Percentiles rank a stretch among this genome's conserved stretches.
Evolutionary conservation across 2,888 invertebrate species (phyloP).

Genomic region (Tenthredo notha): DNA sequence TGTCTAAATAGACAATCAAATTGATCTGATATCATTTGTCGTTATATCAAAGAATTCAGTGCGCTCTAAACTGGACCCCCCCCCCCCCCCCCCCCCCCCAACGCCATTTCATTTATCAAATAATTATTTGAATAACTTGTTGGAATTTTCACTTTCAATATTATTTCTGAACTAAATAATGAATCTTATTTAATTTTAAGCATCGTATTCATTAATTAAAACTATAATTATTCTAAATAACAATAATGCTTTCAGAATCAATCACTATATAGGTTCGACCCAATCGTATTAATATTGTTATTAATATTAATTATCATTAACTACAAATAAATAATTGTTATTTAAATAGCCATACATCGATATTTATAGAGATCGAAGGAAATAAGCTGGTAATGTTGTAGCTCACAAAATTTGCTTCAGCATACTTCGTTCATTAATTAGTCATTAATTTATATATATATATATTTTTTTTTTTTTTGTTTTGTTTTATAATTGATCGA

Average conservation of each 20-base stretch:
- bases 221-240: not conserved
- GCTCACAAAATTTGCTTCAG: not conserved
- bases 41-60: not conserved
- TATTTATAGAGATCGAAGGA: not conserved
- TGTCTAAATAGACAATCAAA: conserved; percentile 65
- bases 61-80: not conserved
- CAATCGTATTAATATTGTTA: conserved; percentile 1
- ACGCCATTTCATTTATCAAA: not conserved
- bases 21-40: conserved; percentile 58
- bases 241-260: conserved; percentile 2
- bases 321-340: conserved; percentile 6
- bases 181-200: not conserved
- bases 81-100: not conserved
- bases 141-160: not conserved
- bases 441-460: not conserved
- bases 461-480: no score
- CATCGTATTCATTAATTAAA: not conserved
- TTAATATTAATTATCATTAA: conserved; percentile 1
- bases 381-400: not conserved
- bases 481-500: not conserved
- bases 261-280: not conserved
- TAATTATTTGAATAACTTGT: not conserved
- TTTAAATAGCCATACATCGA: not conserved
- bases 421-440: not conserved
- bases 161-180: not conserved